These are phyloP conservation scores for Phyllotreta striolata DNA, from an alignment of 2,888 invertebrate species.

Conservation along the genomic window DNA sequence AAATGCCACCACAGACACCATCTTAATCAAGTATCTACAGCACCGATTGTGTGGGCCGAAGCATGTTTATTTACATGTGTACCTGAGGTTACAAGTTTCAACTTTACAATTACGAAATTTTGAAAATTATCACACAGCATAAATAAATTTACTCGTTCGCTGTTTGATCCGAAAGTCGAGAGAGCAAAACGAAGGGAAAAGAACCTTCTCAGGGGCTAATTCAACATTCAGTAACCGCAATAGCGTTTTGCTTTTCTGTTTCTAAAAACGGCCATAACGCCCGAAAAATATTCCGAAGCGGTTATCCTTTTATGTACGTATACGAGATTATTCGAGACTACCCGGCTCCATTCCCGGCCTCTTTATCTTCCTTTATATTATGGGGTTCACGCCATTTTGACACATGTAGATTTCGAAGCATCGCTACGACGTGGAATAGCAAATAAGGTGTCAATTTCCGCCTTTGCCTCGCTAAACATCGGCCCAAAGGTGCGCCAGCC, in stretches of 20 bases:
- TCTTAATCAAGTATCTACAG: conserved; percentile 27
- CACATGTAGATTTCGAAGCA: conserved; percentile 52
- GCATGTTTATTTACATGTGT: conserved; percentile 17
- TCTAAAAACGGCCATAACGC: conserved; percentile 50
- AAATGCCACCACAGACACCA: conserved; percentile 30
- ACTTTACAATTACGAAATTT: too few relatives aligned
- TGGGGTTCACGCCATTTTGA: conserved; percentile 52
- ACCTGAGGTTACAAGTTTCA: too few relatives aligned
- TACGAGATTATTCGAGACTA: conserved; percentile 47
- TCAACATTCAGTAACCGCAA: conserved; percentile 17
- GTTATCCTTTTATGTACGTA: conserved; percentile 55
- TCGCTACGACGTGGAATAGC: conserved; percentile 52
- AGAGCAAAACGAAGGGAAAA: too few relatives aligned
- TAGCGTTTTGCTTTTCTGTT: conserved; percentile 13
- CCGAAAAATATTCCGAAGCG: conserved; percentile 60
- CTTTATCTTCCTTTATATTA: conserved; percentile 54
- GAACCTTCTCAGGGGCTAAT: background rate
- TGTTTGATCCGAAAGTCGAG: too few relatives aligned
- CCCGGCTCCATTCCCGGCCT: conserved; percentile 47
- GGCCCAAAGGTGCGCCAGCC: too few relatives aligned
- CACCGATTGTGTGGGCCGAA: conserved; percentile 31
- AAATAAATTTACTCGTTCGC: too few relatives aligned
- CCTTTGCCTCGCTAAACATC: too few relatives aligned
- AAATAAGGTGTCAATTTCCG: conserved; percentile 43
- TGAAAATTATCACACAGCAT: too few relatives aligned